Conservation (phyloP, 2,113 vertebrate species). For the Zosterops japonicus region DNA sequence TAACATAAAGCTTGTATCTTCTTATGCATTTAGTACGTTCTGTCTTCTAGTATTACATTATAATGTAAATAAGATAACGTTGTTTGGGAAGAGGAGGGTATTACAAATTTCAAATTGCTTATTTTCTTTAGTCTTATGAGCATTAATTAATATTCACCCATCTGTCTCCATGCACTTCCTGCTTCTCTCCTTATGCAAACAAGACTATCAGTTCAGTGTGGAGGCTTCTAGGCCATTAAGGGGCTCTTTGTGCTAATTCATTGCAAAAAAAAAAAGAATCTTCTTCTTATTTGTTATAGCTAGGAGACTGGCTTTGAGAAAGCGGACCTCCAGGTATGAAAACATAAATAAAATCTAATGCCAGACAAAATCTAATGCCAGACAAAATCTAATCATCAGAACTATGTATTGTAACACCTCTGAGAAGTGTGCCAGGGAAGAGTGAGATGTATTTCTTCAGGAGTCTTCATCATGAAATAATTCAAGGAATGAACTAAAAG, state of each 20-base stretch:
- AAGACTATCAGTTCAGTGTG: neutral
- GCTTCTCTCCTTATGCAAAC: conserved; percentile 37
- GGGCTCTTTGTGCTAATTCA: neutral
- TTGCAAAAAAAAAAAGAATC: neutral
- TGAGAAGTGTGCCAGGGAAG: neutral
- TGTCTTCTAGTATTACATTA: neutral
- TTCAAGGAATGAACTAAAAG: neutral
- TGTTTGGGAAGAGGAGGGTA: neutral
- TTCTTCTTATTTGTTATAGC: neutral
- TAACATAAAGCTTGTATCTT: neutral
- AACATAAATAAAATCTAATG: neutral
- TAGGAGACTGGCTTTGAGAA: neutral
- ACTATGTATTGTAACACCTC: neutral
- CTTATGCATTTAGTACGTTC: neutral
- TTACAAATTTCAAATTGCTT: neutral
- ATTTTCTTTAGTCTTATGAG: neutral
- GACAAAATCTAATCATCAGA: neutral
- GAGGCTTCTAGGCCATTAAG: conserved; percentile 26
- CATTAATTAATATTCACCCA: conserved; percentile 57
- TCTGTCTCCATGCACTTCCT: conserved; percentile 44
- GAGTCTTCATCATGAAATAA: neutral
- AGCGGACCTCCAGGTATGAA: neutral
- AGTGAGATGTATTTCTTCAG: neutral
- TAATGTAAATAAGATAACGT: neutral
- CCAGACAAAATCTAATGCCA: neutral